Base-by-base conservation (phyloP, 1,140 invertebrate genomes). In the Myzus persicae region DNA sequence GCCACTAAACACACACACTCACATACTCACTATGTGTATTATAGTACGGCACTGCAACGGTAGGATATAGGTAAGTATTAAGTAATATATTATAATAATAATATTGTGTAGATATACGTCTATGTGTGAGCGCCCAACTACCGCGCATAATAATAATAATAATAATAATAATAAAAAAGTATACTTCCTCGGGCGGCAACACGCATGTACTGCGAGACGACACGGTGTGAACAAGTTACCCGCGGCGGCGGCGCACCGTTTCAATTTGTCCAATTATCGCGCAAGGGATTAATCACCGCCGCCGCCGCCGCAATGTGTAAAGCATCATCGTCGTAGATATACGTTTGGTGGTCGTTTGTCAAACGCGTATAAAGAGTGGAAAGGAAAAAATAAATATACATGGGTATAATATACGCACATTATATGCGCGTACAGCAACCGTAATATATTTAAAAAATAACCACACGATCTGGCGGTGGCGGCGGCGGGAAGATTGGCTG, bases 191-290 rank as follows among this genome's bases (percentile, higher is more conserved):
- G n/a, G 87, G 87, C 46, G 87, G n/a, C 46, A 85, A 26, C 84
- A 44, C 38, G 11, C 26, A 18, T 31, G 40, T 46, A 54, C 48
- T 11, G 9, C 38, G 9, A n/a, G 38, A 40, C 24, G 22, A 40
- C 44, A 36, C 91, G 91, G 91, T 40, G 90, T 91, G 90, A 91
- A 91, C 90, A 82, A 91, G 67, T 82, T 67, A 91, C 76, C 46
- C 91, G 91, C 91, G 76, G 91, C 91, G 91, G 90, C 91, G 91
- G 44, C 40, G 54, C 59, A 36, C n/a, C 90, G 90, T 92, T 92
- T 92, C 91, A 92, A 92, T 92, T 92, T 92, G 91, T 92, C 91
- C 91, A 92, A 92, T 92, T 92, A 92, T 82, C 91, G 91, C 76
- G 91, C 91, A 36, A 91, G 59, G 67, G 91, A 92, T 92, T 92